Percentiles rank a stretch among this genome's conserved stretches.
These are phyloP conservation scores for Paramisgurnus dabryanus DNA, from an alignment of 2,113 vertebrate species.

Conservation along the genomic window DNA sequence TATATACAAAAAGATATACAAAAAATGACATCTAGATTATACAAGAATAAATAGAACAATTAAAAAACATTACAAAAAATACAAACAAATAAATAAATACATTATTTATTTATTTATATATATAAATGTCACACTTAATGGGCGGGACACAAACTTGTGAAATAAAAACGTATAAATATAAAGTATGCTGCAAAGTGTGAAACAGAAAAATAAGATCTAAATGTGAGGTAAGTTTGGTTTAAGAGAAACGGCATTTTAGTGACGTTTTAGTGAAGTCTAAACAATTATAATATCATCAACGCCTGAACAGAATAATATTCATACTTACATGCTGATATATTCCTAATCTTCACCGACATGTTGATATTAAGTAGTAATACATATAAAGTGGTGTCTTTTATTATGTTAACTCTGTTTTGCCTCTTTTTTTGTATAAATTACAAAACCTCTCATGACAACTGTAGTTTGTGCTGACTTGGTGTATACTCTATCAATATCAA, in stretches of 20 bases:
- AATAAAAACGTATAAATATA: too few relatives aligned
- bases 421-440: too few relatives aligned
- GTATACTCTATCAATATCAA: neutral
- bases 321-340: neutral
- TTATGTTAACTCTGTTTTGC: too few relatives aligned
- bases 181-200: neutral
- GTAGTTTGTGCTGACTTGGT: neutral
- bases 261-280: neutral
- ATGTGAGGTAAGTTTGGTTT: neutral
- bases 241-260: neutral
- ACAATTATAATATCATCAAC: neutral
- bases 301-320: neutral
- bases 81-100: too few relatives aligned
- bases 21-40: too few relatives aligned
- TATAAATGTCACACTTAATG: too few relatives aligned
- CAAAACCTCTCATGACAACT: neutral
- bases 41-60: too few relatives aligned
- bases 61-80: too few relatives aligned
- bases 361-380: neutral
- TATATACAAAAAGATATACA: too few relatives aligned
- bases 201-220: neutral
- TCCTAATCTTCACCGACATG: neutral
- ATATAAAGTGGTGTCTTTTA: conserved; percentile 9
- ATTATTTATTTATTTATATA: too few relatives aligned
- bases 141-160: too few relatives aligned